These are phyloP conservation scores for Crepidodera aurea DNA, from an alignment of 2,888 invertebrate genomes.

Conservation along the genomic window DNA sequence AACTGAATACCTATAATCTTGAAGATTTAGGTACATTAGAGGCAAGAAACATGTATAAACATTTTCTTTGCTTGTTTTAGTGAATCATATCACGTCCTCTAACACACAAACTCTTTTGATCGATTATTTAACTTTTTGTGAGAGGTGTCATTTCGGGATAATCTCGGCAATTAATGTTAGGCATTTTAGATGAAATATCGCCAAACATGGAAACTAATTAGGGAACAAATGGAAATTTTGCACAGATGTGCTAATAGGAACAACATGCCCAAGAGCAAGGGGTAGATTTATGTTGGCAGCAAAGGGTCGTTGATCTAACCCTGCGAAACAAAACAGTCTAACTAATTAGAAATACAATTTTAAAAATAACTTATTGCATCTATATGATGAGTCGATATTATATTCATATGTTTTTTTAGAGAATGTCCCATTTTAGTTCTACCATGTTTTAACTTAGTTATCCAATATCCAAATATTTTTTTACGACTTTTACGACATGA, in stretches of 20 bases:
- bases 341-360: too few species aligned
- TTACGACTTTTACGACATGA: too few species aligned
- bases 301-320: background rate
- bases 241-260: constrained; percentile 17
- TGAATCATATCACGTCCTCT: constrained; percentile 2
- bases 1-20: too few species aligned
- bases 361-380: too few species aligned
- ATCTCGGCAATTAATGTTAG: constrained; percentile 17
- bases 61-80: background rate
- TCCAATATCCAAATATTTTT: too few species aligned
- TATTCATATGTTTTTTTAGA: too few species aligned
- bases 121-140: constrained; percentile 17
- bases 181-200: constrained; percentile 16
- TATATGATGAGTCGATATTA: too few species aligned
- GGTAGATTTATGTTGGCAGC: constrained; percentile 7
- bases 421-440: too few species aligned
- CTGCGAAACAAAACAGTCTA: background rate
- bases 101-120: constrained; percentile 6
- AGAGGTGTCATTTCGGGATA: constrained; percentile 17
- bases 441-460: too few species aligned
- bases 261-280: constrained; percentile 10
- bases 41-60: too few species aligned
- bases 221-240: constrained; percentile 18
- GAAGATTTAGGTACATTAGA: too few species aligned
- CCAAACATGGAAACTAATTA: constrained; percentile 17